A percentile compares a stretch with the other conserved stretches of the same genome.
Evolutionary conservation across 2,888 invertebrate species (phyloP).

Genomic region (Branchipolynoe longqiensis): DNA sequence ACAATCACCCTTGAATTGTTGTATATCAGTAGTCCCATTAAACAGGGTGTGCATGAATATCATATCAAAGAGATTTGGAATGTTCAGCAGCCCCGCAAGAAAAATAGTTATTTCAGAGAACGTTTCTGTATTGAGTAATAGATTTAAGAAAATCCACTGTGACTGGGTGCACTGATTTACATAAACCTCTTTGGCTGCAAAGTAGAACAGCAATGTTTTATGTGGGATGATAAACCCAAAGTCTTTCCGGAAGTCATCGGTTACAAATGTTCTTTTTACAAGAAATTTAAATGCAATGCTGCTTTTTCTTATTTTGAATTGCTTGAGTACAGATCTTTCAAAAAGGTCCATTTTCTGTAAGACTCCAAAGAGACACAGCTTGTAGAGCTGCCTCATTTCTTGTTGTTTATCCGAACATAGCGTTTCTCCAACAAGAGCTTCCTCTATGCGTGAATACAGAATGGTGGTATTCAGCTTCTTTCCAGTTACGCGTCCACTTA

Average conservation of each 20-base stretch:
- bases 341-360: conserved; percentile 4
- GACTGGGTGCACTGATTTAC: background rate
- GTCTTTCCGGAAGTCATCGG: conserved; percentile 14
- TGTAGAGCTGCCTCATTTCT: conserved; percentile 36
- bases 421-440: background rate
- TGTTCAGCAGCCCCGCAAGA: conserved; percentile 1
- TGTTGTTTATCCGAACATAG: background rate
- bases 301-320: conserved; percentile 1
- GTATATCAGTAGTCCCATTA: background rate
- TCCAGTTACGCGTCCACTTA: background rate
- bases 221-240: conserved; percentile 13
- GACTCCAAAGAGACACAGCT: conserved; percentile 4
- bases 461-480: conserved; percentile 3
- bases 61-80: conserved; percentile 22
- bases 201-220: conserved; percentile 11
- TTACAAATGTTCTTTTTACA: background rate
- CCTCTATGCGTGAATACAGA: conserved; percentile 24
- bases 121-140: conserved; percentile 1
- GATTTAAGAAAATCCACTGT: background rate
- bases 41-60: conserved; percentile 35
- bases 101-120: conserved; percentile 16
- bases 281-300: conserved; percentile 22
- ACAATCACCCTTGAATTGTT: background rate
- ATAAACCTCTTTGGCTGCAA: conserved; percentile 5
- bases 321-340: background rate